phyloP scores from a whole-genome alignment of 2,113 vertebrate species.

The Calonectris borealis region DNA sequence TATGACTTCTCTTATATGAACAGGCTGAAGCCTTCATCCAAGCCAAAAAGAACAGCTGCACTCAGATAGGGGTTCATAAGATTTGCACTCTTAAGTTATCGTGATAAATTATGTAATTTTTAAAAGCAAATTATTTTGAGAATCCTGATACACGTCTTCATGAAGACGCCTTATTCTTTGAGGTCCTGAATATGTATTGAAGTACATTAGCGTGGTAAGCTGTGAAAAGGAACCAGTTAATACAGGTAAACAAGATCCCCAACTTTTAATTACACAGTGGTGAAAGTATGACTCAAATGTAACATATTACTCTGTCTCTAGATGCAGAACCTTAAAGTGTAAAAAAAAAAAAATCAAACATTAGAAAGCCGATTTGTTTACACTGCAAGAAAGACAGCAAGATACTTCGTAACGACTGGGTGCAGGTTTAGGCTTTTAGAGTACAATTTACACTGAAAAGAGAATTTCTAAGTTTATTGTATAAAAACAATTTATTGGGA shows the following conservation, averaged over 20 bases:
- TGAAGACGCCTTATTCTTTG: not conserved
- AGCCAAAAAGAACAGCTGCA: not conserved
- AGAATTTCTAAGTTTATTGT: not conserved
- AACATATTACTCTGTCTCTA: not conserved
- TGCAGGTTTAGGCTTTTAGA: not conserved
- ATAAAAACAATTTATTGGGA: not conserved
- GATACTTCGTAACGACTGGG: fast-evolving
- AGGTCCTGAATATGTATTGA: not conserved
- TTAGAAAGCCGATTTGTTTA: not conserved
- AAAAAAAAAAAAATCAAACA: not conserved
- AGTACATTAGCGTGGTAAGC: not conserved
- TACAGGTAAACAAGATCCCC: not conserved
- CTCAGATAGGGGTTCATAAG: not conserved
- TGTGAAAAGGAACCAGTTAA: constrained; percentile 26
- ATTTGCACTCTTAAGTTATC: not conserved
- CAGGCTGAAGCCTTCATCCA: not conserved
- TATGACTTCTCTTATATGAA: not conserved
- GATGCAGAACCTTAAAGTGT: not conserved
- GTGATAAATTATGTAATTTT: not conserved
- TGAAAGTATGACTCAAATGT: not conserved
- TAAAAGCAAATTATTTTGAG: not conserved
- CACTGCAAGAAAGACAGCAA: not conserved
- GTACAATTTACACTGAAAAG: not conserved
- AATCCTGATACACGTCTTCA: not conserved
- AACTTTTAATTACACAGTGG: not conserved